Evolutionary conservation across 2,888 invertebrate genomes (phyloP), one percentile per base, ranked within the genome.

Genomic region (Julus scandinavius): DNA sequence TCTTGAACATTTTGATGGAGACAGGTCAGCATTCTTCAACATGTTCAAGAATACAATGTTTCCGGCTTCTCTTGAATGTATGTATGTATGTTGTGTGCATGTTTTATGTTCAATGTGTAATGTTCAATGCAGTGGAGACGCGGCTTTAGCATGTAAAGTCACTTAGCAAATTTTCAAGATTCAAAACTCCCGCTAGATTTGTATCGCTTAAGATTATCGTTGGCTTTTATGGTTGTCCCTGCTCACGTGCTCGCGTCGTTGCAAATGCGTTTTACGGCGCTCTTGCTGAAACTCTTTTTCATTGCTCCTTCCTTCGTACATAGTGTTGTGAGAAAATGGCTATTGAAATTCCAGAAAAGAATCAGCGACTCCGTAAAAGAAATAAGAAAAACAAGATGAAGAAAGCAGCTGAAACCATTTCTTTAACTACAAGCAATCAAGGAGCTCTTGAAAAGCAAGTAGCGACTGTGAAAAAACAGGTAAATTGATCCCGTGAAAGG

Each of bases 301-400:
- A 11, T 38, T 7, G 0, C 3, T 17, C 2, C 0, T 54, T 13
- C 80, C 80, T 13, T 80, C 7, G 11, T 38, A 3, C 38, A 38
- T 38, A 29, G 5, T 3, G 80, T 80, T 80, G 5, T 13, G 6
- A 29, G 6, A 29, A 80, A 13, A 80, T 80, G 80, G 38, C 2
- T 13, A 11, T 38, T 38, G 38, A 80, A 38, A 38, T 80, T 29
- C 38, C 80, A 0, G 80, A 38, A 38, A 38, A 13, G 13, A 80
- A 38, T 13, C 80, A 11, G 0, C 5, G 7, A 80, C 6, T 80
- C 38, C 80, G 20, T 38, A 29, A 29, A 3, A 29, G 38, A 29
- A 80, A 80, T 80, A 80, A 80, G 80, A 80, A 80, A 20, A 80
- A 80, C 20, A 80, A 38, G 38, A 13, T 29, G 80, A 80, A 80